Evolutionary conservation across 2,797 vertebrate genomes (phyloP).

Genomic region (Threskiornis aethiopicus): DNA sequence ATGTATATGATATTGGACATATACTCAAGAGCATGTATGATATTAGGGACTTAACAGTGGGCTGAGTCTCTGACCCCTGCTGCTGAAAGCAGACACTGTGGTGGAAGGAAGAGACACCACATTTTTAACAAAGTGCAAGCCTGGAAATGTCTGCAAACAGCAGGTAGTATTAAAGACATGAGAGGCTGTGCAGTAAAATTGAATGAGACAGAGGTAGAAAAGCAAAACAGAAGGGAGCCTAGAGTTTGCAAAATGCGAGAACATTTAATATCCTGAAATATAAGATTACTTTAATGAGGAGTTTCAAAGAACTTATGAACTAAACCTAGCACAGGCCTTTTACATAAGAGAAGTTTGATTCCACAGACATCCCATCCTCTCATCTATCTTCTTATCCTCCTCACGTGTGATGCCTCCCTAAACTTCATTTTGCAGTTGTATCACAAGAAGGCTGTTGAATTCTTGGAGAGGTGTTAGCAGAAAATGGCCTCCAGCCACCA

Average conservation of each 20-base stretch:
- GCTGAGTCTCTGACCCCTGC: not conserved
- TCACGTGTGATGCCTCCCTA: not conserved
- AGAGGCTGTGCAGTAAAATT: not conserved
- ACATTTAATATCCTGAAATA: not conserved
- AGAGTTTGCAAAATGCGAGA: not conserved
- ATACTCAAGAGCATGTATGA: not conserved
- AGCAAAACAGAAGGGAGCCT: not conserved
- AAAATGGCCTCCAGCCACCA: not conserved
- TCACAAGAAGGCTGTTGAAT: not conserved
- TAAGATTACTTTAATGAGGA: not conserved
- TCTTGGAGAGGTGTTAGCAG: not conserved
- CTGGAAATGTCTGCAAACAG: not conserved
- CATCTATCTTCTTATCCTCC: not conserved
- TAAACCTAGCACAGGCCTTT: not conserved
- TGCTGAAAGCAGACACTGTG: not conserved
- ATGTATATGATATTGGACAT: too few relatives aligned
- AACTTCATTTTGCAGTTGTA: not conserved
- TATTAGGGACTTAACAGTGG: not conserved
- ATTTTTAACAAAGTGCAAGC: not conserved
- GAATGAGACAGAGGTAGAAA: not conserved
- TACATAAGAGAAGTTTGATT: not conserved
- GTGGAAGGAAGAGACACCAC: not conserved
- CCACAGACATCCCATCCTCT: not conserved
- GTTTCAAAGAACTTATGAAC: not conserved
- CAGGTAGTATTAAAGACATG: not conserved